These are phyloP conservation scores for Octopus bimaculoides DNA, from an alignment of 1,140 invertebrate species.

Conservation along the genomic window DNA sequence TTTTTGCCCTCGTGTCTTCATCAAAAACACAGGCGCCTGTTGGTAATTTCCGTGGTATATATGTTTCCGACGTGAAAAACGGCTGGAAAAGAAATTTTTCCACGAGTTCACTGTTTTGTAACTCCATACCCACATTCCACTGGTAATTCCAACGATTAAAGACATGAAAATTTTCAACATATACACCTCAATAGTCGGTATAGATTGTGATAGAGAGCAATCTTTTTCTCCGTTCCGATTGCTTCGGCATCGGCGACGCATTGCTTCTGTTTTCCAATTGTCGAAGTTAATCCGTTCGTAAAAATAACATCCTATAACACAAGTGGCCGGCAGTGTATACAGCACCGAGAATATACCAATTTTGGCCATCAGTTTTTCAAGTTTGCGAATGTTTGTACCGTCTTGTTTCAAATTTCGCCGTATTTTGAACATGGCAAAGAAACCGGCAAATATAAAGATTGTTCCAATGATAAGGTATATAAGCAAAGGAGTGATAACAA, in stretches of 20 bases:
- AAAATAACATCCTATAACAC: constrained; percentile 88
- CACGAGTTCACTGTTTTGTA: constrained; percentile 52
- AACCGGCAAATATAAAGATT: constrained; percentile 88
- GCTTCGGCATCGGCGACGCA: constrained; percentile 24
- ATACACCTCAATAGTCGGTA: constrained; percentile 55
- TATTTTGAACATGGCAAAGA: constrained; percentile 91
- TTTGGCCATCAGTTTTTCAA: constrained; percentile 72
- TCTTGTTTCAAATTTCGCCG: constrained; percentile 83
- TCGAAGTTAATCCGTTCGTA: constrained; percentile 71
- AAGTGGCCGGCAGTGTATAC: constrained; percentile 91
- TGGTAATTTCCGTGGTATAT: constrained; percentile 39
- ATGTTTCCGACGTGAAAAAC: constrained; percentile 46
- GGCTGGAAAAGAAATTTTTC: constrained; percentile 49
- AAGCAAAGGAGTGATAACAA: constrained; percentile 85
- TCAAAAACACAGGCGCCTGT: constrained; percentile 43
- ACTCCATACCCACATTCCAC: constrained; percentile 58
- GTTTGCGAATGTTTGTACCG: constrained; percentile 49
- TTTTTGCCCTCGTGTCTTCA: constrained; percentile 40
- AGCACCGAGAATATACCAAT: constrained; percentile 94
- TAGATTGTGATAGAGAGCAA: constrained; percentile 52
- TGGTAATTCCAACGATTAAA: constrained; percentile 63
- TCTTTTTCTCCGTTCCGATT: constrained; percentile 25
- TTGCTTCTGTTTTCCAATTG: constrained; percentile 41
- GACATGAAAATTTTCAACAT: constrained; percentile 68
- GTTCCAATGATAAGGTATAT: constrained; percentile 91